phyloP scores from a whole-genome alignment of 2,797 vertebrate species.

The Phylloscopus collybita region DNA sequence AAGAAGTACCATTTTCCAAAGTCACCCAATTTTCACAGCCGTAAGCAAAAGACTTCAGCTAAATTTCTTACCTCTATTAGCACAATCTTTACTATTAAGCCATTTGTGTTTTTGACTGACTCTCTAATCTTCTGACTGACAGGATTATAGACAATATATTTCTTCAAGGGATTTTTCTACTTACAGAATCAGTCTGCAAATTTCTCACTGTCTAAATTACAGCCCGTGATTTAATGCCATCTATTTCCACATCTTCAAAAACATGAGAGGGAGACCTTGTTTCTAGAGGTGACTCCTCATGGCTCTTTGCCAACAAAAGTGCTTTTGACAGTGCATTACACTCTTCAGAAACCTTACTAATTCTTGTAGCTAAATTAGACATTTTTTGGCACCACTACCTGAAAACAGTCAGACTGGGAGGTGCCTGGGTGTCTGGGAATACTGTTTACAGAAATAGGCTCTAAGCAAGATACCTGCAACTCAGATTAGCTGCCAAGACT shows the following conservation, averaged over 20 bases:
- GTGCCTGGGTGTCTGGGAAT: background rate
- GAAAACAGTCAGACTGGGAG: background rate
- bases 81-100: background rate
- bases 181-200: background rate
- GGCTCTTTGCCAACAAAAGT: background rate
- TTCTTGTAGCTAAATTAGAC: background rate
- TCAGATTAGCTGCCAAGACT: background rate
- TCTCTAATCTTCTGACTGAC: background rate
- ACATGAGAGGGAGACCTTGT: background rate
- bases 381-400: background rate
- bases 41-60: background rate
- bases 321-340: background rate
- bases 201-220: background rate
- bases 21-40: background rate
- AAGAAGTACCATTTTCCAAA: background rate
- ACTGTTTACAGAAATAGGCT: background rate
- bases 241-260: background rate
- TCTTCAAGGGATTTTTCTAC: slow-evolving; percentile 3
- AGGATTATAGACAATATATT: background rate
- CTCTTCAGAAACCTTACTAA: background rate
- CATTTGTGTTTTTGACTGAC: background rate
- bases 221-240: background rate
- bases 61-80: background rate
- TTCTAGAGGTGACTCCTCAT: background rate
- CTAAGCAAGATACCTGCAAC: background rate